Evolutionary conservation across 2,797 vertebrate genomes (phyloP).

Genomic region (Syngnathus rostellatus): DNA sequence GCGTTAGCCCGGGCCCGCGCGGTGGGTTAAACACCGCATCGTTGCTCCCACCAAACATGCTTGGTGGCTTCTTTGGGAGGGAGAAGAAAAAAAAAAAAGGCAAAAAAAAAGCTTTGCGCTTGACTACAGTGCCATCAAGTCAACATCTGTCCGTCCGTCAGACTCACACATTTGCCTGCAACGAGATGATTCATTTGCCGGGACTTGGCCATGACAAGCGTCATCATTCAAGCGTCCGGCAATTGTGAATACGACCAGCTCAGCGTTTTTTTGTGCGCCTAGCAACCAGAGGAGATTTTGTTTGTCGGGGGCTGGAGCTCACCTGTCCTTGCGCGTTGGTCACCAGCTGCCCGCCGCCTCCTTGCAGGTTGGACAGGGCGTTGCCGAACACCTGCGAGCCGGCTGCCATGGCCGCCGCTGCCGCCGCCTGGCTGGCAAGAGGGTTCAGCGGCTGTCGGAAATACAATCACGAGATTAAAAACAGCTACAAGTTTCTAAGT

Average conservation of each 20-base stretch:
- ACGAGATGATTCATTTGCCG: conserved; percentile 99
- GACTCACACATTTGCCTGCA: conserved; percentile 81
- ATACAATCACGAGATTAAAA: neutral
- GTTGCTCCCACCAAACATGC: neutral
- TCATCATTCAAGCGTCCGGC: conserved; percentile 97
- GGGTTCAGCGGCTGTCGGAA: conserved; percentile 80
- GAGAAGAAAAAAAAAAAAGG: too few species aligned
- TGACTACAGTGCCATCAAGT: neutral
- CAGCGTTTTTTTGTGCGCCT: conserved; percentile 81
- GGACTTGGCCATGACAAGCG: conserved; percentile 89
- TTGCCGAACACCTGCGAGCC: conserved; percentile 93
- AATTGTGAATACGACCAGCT: conserved; percentile 99
- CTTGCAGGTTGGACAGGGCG: conserved; percentile 89
- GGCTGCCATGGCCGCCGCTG: conserved; percentile 76
- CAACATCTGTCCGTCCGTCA: neutral
- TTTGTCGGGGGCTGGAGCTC: conserved; percentile 63
- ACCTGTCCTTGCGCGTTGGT: conserved; percentile 99
- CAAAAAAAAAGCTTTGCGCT: too few species aligned
- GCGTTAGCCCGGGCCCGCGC: too few species aligned
- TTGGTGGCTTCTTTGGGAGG: neutral
- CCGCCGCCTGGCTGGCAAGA: conserved; percentile 89
- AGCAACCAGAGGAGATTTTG: conserved; percentile 68
- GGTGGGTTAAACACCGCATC: neutral
- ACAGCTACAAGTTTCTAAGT: too few species aligned
- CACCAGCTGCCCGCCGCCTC: conserved; percentile 93